phyloP scores from a whole-genome alignment of 2,888 invertebrate species.

The Volucella inflata region DNA sequence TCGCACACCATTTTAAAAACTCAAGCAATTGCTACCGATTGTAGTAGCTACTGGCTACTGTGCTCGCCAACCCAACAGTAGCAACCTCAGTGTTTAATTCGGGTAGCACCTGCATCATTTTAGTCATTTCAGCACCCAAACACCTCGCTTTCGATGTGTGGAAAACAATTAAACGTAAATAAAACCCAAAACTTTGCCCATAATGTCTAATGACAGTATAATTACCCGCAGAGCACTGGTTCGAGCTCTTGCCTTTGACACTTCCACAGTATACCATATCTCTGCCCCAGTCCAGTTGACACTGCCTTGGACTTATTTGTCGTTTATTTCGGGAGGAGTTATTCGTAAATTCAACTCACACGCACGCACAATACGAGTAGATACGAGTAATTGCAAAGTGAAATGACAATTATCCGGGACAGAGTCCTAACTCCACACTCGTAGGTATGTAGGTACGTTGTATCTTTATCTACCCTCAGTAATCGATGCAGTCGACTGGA shows the following conservation, averaged over 20 bases:
- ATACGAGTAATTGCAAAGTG: constrained; percentile 65
- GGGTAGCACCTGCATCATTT: constrained; percentile 71
- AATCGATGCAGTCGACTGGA: constrained; percentile 70
- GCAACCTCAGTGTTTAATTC: background rate
- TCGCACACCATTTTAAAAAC: constrained; percentile 33
- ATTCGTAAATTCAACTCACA: background rate
- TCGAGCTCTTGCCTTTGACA: constrained; percentile 60
- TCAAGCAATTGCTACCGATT: constrained; percentile 1
- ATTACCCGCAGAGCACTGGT: constrained; percentile 68
- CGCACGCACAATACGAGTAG: background rate
- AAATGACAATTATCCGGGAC: constrained; percentile 71
- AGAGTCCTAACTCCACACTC: background rate
- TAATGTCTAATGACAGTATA: constrained; percentile 72
- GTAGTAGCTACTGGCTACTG: background rate
- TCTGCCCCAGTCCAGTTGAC: too few species aligned
- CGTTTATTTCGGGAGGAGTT: constrained; percentile 26
- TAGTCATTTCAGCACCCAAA: constrained; percentile 70
- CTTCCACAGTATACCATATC: constrained; percentile 31
- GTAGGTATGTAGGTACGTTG: constrained; percentile 6
- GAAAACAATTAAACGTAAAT: constrained; percentile 73
- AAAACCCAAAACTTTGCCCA: constrained; percentile 70
- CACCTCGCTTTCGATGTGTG: constrained; percentile 67
- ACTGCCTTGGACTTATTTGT: background rate
- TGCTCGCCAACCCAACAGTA: constrained; percentile 16
- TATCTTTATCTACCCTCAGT: constrained; percentile 63